Percentiles rank a stretch among this genome's conserved stretches.
Evolutionary conservation across 2,888 invertebrate species (phyloP).

Genomic region (Drosophila eohydei): DNA sequence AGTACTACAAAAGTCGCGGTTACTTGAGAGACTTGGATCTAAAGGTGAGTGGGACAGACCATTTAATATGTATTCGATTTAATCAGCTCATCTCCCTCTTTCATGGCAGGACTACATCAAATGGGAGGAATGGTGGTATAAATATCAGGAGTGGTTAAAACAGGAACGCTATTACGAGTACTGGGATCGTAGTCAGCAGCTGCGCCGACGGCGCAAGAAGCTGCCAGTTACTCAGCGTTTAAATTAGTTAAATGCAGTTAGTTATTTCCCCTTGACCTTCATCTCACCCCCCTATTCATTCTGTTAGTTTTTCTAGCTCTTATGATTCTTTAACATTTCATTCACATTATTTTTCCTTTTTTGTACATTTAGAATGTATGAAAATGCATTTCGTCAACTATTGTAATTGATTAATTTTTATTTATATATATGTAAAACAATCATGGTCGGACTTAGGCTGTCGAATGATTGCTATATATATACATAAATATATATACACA

Average conservation of each 20-base stretch:
- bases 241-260: constrained; percentile 67
- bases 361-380: constrained; percentile 74
- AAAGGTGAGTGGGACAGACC: constrained; percentile 70
- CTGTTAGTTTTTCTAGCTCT: constrained; percentile 11
- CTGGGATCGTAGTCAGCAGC: constrained; percentile 84
- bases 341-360: constrained; percentile 21
- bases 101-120: constrained; percentile 91
- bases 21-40: constrained; percentile 89
- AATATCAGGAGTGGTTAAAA: constrained; percentile 95
- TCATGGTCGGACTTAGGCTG: constrained; percentile 14
- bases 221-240: constrained; percentile 85
- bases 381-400: constrained; percentile 65
- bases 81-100: neutral
- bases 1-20: constrained; percentile 95
- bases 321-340: constrained; percentile 26
- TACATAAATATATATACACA: constrained; percentile 40
- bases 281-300: constrained; percentile 9
- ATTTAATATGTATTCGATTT: neutral
- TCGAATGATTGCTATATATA: constrained; percentile 33
- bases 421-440: constrained; percentile 49
- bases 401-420: constrained; percentile 52
- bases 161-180: constrained; percentile 85
- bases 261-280: constrained; percentile 8
- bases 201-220: constrained; percentile 85
- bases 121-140: constrained; percentile 98